A percentile compares a stretch with the other conserved stretches of the same genome.
phyloP scores from a whole-genome alignment of 2,113 vertebrate species.

The Anarhynchus alexandrinus region DNA sequence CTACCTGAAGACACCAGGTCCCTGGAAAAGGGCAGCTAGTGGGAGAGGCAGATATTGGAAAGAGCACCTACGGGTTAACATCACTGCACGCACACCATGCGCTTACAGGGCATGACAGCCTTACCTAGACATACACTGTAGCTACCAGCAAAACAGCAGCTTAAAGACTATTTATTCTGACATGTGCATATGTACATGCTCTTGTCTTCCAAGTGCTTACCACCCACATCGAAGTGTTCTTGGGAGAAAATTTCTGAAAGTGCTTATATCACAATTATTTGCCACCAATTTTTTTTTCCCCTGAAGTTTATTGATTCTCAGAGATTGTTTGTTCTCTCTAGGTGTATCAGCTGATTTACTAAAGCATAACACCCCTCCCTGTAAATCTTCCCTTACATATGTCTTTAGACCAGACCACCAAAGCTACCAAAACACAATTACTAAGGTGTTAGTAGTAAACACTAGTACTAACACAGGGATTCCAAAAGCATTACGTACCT shows the following conservation, averaged over 20 bases:
- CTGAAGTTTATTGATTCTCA: background rate
- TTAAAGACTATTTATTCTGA: background rate
- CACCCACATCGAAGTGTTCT: background rate
- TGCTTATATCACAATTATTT: background rate
- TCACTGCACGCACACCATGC: background rate
- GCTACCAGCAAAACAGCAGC: background rate
- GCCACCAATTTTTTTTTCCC: background rate
- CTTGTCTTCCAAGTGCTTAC: background rate
- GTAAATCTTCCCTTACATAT: background rate
- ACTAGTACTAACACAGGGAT: background rate
- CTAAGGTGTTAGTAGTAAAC: background rate
- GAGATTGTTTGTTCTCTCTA: background rate
- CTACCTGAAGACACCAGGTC: background rate
- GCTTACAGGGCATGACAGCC: background rate
- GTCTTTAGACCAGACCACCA: background rate
- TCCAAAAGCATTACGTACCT: background rate
- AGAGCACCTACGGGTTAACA: background rate
- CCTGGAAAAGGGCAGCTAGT: background rate
- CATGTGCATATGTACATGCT: fast-evolving
- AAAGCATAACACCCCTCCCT: background rate
- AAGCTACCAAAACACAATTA: background rate
- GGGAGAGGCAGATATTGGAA: background rate
- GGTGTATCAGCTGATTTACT: background rate
- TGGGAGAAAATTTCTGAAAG: background rate
- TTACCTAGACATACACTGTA: background rate